phyloP scores from a whole-genome alignment of 2,113 vertebrate genomes.

The Phyllostomus hastatus region DNA sequence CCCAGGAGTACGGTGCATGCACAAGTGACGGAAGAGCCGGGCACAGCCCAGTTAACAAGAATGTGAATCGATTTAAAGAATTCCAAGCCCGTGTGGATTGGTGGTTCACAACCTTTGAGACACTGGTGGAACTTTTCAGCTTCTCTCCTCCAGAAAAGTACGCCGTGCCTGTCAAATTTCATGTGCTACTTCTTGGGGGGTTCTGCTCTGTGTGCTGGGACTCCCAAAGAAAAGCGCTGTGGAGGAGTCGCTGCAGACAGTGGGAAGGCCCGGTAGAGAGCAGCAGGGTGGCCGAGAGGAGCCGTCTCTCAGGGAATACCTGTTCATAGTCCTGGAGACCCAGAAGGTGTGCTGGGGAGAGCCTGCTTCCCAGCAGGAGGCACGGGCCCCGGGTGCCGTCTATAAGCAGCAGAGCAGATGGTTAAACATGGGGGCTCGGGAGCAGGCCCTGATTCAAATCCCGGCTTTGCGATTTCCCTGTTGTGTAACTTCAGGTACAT shows the following conservation, averaged over 20 bases:
- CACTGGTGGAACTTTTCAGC: not conserved
- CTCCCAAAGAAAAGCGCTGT: not conserved
- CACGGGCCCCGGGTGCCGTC: not conserved
- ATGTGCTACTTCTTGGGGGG: not conserved
- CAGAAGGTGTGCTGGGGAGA: not conserved
- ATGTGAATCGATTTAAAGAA: conserved; percentile 11
- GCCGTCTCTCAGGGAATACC: not conserved
- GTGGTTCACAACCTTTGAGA: not conserved
- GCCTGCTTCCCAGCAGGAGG: not conserved
- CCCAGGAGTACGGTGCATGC: not conserved
- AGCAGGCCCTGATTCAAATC: not conserved
- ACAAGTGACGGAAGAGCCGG: not conserved
- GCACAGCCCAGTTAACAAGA: not conserved
- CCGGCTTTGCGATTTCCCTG: not conserved
- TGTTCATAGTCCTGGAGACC: not conserved
- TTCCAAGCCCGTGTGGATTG: not conserved
- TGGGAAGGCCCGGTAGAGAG: not conserved
- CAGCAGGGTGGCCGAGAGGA: not conserved
- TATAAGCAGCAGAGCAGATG: not conserved
- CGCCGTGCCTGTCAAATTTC: not conserved
- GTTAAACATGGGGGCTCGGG: no score
- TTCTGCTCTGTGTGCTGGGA: not conserved
- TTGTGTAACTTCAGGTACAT: not conserved
- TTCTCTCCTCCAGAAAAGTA: not conserved
- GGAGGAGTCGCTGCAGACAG: not conserved